Conservation (phyloP, 23 tunicate genomes). For the Trididemnum nubilum region DNA sequence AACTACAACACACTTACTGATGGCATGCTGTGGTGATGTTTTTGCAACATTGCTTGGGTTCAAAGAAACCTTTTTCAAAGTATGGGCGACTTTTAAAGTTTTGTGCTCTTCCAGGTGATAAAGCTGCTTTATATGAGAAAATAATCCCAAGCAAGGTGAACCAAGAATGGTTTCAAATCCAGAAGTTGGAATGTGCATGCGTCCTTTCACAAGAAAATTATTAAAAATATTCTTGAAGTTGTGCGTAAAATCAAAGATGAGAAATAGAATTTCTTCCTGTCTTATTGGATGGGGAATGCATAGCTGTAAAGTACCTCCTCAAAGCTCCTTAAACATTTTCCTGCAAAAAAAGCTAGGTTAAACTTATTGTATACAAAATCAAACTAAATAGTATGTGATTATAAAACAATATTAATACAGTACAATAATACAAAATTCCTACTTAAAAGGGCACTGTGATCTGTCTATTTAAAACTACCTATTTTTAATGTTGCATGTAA, state of each 20-base stretch:
- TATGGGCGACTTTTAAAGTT: constrained; percentile 15
- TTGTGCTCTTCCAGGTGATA: constrained; percentile 27
- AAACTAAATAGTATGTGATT: no score
- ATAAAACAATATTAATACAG: no score
- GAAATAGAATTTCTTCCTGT: neutral
- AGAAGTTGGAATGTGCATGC: constrained; percentile 6
- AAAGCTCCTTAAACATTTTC: neutral
- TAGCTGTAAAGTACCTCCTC: neutral
- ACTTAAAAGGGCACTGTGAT: no score
- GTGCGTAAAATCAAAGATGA: no score
- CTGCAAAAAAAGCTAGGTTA: constrained; percentile 33
- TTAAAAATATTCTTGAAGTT: constrained; percentile 17
- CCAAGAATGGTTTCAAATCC: neutral
- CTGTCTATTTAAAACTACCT: no score
- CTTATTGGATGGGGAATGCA: constrained; percentile 18
- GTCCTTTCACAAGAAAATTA: neutral
- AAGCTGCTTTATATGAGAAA: no score
- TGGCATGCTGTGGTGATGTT: constrained; percentile 1
- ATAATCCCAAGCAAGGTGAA: neutral
- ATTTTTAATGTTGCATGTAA: no score
- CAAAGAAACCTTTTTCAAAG: no score
- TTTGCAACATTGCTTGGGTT: no score
- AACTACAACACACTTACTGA: neutral
- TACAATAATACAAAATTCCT: no score
- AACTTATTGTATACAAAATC: no score